phyloP scores from a whole-genome alignment of 2,888 invertebrate species.

The Lasioglossum leucozonium region DNA sequence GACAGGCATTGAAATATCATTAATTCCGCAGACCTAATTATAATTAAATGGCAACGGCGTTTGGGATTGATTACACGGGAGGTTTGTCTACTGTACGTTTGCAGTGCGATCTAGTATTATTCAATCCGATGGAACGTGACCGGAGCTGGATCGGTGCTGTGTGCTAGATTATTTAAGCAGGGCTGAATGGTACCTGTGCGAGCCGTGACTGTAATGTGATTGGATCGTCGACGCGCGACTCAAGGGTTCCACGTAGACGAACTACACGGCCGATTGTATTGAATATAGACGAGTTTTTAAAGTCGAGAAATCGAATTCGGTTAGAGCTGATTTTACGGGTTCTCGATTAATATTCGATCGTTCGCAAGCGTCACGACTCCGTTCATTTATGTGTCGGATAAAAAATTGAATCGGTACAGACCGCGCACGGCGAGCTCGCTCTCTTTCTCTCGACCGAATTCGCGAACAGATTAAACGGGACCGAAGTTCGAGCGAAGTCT shows the following conservation, averaged over 20 bases:
- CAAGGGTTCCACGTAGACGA: neutral
- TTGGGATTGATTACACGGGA: neutral
- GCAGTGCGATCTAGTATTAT: neutral
- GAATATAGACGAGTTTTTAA: constrained; percentile 14
- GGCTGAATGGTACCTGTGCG: constrained; percentile 18
- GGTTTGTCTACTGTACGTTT: neutral
- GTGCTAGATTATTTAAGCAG: constrained; percentile 23
- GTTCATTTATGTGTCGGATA: constrained; percentile 19
- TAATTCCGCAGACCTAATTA: neutral
- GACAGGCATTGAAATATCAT: neutral
- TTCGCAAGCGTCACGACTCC: neutral
- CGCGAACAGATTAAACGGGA: constrained; percentile 35
- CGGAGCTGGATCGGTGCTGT: neutral
- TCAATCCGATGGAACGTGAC: constrained; percentile 18
- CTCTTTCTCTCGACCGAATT: constrained; percentile 13
- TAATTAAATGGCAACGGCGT: neutral
- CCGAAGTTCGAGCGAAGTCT: constrained; percentile 26
- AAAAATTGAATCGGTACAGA: constrained; percentile 18
- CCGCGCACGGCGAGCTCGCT: neutral
- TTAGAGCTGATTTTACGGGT: neutral
- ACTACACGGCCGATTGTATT: neutral
- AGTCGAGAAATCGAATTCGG: neutral
- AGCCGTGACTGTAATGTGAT: constrained; percentile 22
- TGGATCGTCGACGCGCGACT: constrained; percentile 3
- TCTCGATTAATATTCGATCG: constrained; percentile 3